Conservation (phyloP, 2,113 vertebrate genomes). For the Odobenus rosmarus region DNA sequence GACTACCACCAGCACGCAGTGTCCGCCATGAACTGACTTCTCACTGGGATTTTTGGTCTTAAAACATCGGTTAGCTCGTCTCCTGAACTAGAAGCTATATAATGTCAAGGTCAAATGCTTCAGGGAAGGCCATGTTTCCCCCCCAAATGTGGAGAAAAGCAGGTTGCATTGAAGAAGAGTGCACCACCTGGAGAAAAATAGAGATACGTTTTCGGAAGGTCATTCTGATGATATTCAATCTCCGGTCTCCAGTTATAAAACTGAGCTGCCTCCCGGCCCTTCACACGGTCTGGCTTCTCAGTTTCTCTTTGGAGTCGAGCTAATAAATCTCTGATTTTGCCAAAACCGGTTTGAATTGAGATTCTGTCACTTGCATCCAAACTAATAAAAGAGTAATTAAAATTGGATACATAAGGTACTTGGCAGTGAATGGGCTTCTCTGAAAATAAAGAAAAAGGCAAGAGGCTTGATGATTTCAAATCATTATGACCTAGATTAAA, state of each 20-base stretch:
- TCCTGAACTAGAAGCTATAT: not conserved
- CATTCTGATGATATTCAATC: no score
- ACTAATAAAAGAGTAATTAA: not conserved
- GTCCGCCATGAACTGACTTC: not conserved
- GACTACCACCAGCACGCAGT: accelerated
- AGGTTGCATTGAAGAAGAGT: not conserved
- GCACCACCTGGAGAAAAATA: not conserved
- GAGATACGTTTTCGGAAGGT: not conserved
- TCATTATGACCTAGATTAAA: not conserved
- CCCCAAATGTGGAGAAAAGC: not conserved
- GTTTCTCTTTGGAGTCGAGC: not conserved
- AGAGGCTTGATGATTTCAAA: not conserved
- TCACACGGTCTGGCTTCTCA: not conserved
- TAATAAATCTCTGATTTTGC: not conserved
- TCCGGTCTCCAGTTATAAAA: not conserved
- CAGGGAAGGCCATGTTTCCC: not conserved
- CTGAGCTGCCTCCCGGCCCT: not conserved
- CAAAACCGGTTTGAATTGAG: not conserved
- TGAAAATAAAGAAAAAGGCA: constrained; percentile 21
- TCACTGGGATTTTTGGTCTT: not conserved
- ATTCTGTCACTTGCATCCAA: not conserved
- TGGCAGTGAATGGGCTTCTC: constrained; percentile 5
- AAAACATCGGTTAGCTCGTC: not conserved
- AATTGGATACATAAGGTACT: not conserved
- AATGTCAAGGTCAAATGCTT: not conserved